Evolutionary conservation across 2,888 invertebrate species (phyloP).

Genomic region (Heliconius hortense): DNA sequence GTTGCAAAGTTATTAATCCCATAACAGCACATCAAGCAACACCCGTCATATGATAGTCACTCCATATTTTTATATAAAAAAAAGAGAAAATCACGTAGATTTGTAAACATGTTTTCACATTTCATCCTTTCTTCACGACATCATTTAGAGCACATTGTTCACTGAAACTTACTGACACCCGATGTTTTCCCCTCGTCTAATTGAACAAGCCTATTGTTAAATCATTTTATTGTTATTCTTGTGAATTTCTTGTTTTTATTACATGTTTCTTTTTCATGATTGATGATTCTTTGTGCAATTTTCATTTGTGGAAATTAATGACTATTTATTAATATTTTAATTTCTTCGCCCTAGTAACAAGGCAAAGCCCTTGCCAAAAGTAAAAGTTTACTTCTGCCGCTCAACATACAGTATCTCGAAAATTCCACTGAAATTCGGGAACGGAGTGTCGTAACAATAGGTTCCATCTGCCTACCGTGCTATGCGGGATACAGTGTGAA

Average conservation of each 20-base stretch:
- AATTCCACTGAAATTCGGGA: too few relatives aligned
- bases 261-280: background rate
- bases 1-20: background rate
- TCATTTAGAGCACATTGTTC: constrained; percentile 20
- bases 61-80: background rate
- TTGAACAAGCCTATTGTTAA: constrained; percentile 12
- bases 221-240: constrained; percentile 17
- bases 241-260: constrained; percentile 3
- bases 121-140: constrained; percentile 13
- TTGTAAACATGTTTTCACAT: constrained; percentile 20
- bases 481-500: too few relatives aligned
- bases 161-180: constrained; percentile 20
- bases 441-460: too few relatives aligned
- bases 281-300: background rate
- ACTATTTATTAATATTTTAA: background rate
- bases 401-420: too few relatives aligned
- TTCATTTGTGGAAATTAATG: background rate
- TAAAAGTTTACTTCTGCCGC: too few relatives aligned
- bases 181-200: background rate
- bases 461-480: too few relatives aligned
- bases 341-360: too few relatives aligned
- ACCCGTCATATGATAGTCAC: background rate
- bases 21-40: too few relatives aligned
- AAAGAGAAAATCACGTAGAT: constrained; percentile 8
- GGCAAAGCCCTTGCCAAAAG: too few relatives aligned